phyloP scores from a whole-genome alignment of 2,888 invertebrate species.

The Mycalesis mineus region DNA sequence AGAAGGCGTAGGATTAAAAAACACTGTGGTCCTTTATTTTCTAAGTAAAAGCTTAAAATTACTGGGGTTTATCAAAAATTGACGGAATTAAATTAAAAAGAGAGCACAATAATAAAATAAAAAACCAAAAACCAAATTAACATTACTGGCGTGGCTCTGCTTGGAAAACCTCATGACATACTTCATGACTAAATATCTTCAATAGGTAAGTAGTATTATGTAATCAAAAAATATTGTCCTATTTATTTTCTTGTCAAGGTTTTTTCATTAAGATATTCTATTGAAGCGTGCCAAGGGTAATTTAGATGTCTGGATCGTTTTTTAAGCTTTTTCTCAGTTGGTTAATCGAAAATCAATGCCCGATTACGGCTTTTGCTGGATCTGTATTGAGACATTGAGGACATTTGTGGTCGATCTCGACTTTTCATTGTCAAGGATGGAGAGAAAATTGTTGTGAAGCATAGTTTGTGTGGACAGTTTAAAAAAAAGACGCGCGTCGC shows the following conservation, averaged over 20 bases:
- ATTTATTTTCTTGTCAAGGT: background rate
- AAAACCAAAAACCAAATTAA: background rate
- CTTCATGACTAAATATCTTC: too few relatives aligned
- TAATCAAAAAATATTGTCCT: background rate
- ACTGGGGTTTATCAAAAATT: constrained; percentile 41
- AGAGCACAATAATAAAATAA: background rate
- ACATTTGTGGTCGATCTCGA: background rate
- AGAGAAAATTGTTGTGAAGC: too few relatives aligned
- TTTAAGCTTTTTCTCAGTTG: constrained; percentile 1
- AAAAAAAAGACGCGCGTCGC: too few relatives aligned
- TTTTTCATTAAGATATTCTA: background rate
- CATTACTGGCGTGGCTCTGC: background rate
- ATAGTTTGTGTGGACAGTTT: too few relatives aligned
- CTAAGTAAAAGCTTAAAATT: constrained; percentile 33
- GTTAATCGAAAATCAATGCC: constrained; percentile 13
- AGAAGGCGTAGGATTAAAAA: constrained; percentile 64
- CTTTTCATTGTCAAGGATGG: background rate
- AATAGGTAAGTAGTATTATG: too few relatives aligned
- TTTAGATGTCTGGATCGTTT: constrained; percentile 8
- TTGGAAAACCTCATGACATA: background rate
- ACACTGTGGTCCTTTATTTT: constrained; percentile 61
- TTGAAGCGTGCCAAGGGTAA: constrained; percentile 1
- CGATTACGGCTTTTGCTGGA: background rate
- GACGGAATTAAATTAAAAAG: constrained; percentile 31
- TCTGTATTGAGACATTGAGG: constrained; percentile 2